Base-by-base conservation (phyloP, 1,140 invertebrate genomes). In the Papilio polyxenes region DNA sequence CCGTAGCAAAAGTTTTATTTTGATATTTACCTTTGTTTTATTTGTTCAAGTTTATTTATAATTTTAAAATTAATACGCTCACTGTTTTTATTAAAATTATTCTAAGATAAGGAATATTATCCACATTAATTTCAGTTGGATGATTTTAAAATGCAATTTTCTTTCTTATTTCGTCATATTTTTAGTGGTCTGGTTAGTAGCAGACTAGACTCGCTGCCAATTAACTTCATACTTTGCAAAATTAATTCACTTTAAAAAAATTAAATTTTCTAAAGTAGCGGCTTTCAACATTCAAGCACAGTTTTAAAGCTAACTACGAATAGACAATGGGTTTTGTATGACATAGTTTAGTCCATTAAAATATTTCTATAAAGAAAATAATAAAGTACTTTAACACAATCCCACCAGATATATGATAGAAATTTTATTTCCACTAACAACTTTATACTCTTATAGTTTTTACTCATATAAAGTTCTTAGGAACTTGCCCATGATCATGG, bases 251-350 rank as follows among this genome's bases (percentile, higher is more conserved):
- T 62, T 23, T 62, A 23, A 23, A 62, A 62, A 62, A 62, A 62
- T 62, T 23, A 20, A 62, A 62, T 62, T 62, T 62, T 62, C 59
- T 62, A 62, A 62, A 62, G 59, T 62, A 62, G n/a, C n/a, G n/a
- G 23, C n/a, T 17, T 17, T 15, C 6, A 56, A 56, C 17, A 15
- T 56, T 17, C 17, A 1, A 17, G 17, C 4, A 17, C 17, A 56
- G 13, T 56, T 56, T 56, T 56, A 17, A 56, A 20, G 17, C 0
- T 59, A n/a, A 59, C n/a, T 59, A 23, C 8, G 20, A 62, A 31
- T 31, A 31, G 59, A 62, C 59, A 62, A 62, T 23, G n/a, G n/a
- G 6, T 62, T 62, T 23, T 10, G n/a, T 1, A 10, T 62, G 11
- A 11, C 40, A 44, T 6, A 44, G 40, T 6, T 44, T 44, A 44